Base-by-base conservation (phyloP, 2,888 invertebrate species). In the Serripes groenlandicus region DNA sequence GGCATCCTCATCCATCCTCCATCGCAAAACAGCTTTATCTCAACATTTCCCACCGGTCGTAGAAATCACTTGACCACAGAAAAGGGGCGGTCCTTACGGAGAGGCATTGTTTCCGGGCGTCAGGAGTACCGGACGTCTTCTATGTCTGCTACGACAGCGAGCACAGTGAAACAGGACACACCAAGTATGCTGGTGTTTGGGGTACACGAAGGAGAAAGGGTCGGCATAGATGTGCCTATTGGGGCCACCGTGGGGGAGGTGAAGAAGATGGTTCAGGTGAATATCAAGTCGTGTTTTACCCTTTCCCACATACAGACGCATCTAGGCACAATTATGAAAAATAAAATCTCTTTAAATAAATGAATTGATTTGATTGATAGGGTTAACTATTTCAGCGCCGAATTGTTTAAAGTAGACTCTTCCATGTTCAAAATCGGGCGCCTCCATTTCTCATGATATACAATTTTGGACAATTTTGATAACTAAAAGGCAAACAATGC, bases 181-280 rank as follows among this genome's bases (percentile, higher is more conserved):
- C 68, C 82, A 77, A 88, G 87, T 60, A 93, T 93, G 93, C 85
- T 93, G 82, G 87, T 93, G 54, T 93, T 93, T 81, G 92, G 93
- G 58, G 87, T 91, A 66, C 92, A 88, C 88, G 90, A 90, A 72
- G 90, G 89, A 42, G 91, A 92, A 75, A 86, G 93, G 60, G 83
- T 90, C 78, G 90, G 92, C 66, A 81, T 93, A 72, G 92, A 93
- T 70, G 89, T 93, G 9, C 91, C 91, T 15, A 78, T 90, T 30
- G 92, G 92, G 28, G 84, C 88, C 73, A 89, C 88, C 32, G 92
- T 93, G 72, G 88, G 87, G 66, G 90, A 90, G 23, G 88, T 92
- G 68, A 92, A 92, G 83, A 89, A 89, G 69, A 85, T 90, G 87
- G 89, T 92, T 60, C 88, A 90, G 83, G 86, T 86, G 30, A 49